Evolutionary conservation across 2,797 vertebrate species (phyloP).

Genomic region (Semaprochilodus insignis): DNA sequence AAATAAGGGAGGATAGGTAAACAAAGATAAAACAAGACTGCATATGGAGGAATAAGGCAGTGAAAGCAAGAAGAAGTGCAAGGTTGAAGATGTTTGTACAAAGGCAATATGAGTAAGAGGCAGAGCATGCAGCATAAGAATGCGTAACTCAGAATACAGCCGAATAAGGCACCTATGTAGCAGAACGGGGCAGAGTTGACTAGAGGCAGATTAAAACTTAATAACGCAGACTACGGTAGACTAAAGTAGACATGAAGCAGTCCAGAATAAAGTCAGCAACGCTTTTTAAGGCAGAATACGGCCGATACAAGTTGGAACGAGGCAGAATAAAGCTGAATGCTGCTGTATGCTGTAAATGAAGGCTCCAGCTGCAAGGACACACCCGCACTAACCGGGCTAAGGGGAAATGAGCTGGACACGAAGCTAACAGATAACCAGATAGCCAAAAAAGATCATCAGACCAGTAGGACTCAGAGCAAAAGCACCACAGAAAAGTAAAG

Average conservation of each 20-base stretch:
- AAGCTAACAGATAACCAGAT: no score
- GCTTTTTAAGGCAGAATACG: not conserved
- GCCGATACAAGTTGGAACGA: no score
- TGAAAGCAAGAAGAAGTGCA: not conserved
- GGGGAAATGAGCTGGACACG: no score
- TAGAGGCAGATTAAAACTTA: not conserved
- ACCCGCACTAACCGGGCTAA: not conserved
- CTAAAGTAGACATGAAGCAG: no score
- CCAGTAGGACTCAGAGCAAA: no score
- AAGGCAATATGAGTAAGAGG: not conserved
- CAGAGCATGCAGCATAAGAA: not conserved
- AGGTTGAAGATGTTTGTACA: not conserved
- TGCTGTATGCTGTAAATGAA: no score
- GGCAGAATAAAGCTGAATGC: no score
- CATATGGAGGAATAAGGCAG: not conserved
- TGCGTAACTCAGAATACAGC: no score
- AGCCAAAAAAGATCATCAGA: no score
- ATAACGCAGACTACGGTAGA: not conserved
- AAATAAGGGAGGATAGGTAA: not conserved
- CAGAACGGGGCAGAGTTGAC: not conserved
- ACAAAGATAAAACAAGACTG: not conserved
- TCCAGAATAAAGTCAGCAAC: not conserved
- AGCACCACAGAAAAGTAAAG: no score
- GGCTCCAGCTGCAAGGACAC: not conserved
- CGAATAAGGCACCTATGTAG: not conserved